Evolutionary conservation across 2,113 vertebrate species (phyloP).

Genomic region (Andinoacara biseriatus): DNA sequence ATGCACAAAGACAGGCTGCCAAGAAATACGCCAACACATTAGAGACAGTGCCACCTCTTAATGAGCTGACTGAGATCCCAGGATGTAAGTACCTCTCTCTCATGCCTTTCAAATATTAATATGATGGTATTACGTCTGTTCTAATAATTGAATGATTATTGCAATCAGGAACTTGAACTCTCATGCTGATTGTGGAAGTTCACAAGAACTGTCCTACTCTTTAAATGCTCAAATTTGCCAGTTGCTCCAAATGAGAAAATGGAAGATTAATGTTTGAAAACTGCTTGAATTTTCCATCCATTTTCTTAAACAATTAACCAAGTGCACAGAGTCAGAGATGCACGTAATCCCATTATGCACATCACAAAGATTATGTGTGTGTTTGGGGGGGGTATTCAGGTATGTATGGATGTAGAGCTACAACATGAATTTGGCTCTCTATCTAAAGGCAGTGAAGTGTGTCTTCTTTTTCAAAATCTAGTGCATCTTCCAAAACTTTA

Average conservation of each 20-base stretch:
- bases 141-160: not conserved
- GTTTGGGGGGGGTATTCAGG: not conserved
- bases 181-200: not conserved
- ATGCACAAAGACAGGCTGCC: constrained; percentile 88
- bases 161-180: not conserved
- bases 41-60: constrained; percentile 92
- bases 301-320: not conserved
- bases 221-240: not conserved
- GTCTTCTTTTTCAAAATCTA: not conserved
- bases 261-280: not conserved
- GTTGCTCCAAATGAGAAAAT: not conserved
- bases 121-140: not conserved
- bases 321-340: not conserved
- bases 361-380: not conserved
- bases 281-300: not conserved
- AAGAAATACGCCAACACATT: constrained; percentile 94
- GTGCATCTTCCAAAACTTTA: not conserved
- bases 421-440: not conserved
- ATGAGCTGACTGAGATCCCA: constrained; percentile 90
- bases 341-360: not conserved
- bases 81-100: constrained; percentile 79
- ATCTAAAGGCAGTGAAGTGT: not conserved
- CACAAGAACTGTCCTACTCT: not conserved
- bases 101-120: not conserved
- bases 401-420: not conserved